Conservation (phyloP, 2,888 invertebrate species). For the Leistus spinibarbis region DNA sequence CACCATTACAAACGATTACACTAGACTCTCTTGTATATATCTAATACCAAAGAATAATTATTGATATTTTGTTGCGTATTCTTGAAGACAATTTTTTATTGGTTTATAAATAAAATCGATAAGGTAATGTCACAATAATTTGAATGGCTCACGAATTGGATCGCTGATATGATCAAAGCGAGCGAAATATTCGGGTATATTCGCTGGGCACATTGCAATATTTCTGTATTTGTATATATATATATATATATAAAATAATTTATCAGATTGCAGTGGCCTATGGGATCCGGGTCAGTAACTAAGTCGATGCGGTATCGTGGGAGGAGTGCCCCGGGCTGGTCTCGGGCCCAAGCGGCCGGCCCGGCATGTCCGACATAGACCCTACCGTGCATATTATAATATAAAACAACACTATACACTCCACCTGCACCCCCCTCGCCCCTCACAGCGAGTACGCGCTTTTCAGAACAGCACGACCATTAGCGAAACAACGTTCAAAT, state of each 20-base stretch:
- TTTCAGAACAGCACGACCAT: neutral
- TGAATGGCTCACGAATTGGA: neutral
- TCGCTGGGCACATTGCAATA: neutral
- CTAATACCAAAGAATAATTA: too few species aligned
- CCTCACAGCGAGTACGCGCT: neutral
- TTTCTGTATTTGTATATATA: neutral
- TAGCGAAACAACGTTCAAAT: neutral
- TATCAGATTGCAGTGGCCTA: constrained; percentile 4
- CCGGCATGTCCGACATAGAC: neutral
- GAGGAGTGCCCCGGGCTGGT: constrained; percentile 2
- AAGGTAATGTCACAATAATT: neutral
- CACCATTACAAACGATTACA: too few species aligned
- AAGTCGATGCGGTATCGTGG: constrained; percentile 1
- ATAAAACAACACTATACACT: neutral
- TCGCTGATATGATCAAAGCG: neutral
- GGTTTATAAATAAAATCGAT: neutral
- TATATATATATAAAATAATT: neutral
- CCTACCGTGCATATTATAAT: constrained; percentile 7
- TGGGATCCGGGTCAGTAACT: constrained; percentile 11
- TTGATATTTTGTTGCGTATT: too few species aligned
- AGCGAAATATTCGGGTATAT: neutral
- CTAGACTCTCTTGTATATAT: too few species aligned
- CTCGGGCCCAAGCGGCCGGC: neutral
- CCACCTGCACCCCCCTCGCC: neutral
- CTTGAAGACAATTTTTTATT: too few species aligned